phyloP scores from a whole-genome alignment of 2,113 vertebrate genomes.

The Oncorhynchus masou region DNA sequence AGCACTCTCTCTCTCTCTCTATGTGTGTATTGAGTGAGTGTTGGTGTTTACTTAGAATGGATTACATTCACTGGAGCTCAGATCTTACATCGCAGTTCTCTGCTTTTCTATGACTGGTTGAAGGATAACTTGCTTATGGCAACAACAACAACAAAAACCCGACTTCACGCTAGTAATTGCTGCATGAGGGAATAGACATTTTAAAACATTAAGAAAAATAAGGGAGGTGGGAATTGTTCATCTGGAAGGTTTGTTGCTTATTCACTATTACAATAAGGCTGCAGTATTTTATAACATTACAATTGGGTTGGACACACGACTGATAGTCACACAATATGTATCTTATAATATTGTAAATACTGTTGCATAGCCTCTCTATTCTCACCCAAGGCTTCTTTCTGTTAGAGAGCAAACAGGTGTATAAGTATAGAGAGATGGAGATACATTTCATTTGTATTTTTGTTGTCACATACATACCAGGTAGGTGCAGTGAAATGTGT shows the following conservation, averaged over 20 bases:
- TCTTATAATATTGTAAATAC: too few species aligned
- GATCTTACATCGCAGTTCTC: constrained; percentile 51
- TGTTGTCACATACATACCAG: too few species aligned
- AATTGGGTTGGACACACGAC: too few species aligned
- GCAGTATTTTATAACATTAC: not conserved
- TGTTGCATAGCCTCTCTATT: too few species aligned
- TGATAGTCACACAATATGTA: too few species aligned
- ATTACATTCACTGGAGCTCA: constrained; percentile 45
- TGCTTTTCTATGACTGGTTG: constrained; percentile 43
- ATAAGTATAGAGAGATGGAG: too few species aligned
- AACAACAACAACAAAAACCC: constrained; percentile 21
- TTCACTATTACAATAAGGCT: constrained; percentile 13
- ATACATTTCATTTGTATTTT: too few species aligned
- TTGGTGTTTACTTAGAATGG: constrained; percentile 37
- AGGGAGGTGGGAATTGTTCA: constrained; percentile 8
- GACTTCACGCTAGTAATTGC: constrained; percentile 56
- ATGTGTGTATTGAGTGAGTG: not conserved
- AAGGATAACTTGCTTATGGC: constrained; percentile 66
- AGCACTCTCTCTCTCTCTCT: not conserved
- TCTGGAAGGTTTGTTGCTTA: constrained; percentile 52
- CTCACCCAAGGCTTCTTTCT: too few species aligned
- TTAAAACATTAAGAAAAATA: constrained; percentile 48
- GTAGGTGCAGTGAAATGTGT: too few species aligned
- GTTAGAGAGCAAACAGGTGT: too few species aligned
- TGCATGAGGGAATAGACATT: too few species aligned